A percentile compares a stretch with the other conserved stretches of the same genome.
Evolutionary conservation across 2,797 vertebrate genomes (phyloP).

Genomic region (Lateolabrax maculatus): DNA sequence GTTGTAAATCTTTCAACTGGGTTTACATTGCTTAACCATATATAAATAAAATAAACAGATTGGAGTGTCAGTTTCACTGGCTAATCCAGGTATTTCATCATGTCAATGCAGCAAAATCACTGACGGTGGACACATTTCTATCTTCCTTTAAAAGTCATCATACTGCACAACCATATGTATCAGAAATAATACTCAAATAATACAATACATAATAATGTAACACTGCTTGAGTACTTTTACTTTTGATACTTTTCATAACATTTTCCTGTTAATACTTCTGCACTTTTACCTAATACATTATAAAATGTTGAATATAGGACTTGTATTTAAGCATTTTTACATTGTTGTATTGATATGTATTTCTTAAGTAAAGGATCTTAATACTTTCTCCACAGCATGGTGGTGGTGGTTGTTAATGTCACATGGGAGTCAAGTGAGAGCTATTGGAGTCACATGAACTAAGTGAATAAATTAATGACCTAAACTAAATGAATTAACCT

Average conservation of each 20-base stretch:
- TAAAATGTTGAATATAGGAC: no score
- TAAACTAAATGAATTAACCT: conserved; percentile 66
- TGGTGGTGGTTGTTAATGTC: conserved; percentile 21
- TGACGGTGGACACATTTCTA: neutral
- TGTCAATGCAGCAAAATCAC: neutral
- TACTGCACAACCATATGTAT: neutral
- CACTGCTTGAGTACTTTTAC: neutral
- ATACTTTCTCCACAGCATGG: neutral
- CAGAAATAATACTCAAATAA: neutral
- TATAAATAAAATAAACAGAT: neutral
- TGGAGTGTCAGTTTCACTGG: neutral
- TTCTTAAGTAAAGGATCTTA: neutral
- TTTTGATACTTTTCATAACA: neutral
- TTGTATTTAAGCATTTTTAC: neutral
- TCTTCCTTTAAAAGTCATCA: neutral
- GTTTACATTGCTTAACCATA: neutral
- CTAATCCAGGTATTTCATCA: neutral
- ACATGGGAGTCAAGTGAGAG: conserved; percentile 31
- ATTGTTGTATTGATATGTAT: neutral
- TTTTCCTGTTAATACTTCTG: neutral
- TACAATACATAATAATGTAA: neutral
- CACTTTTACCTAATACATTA: no score
- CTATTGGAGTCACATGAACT: conserved; percentile 42
- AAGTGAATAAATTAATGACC: conserved; percentile 49
- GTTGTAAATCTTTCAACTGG: neutral